These are phyloP conservation scores for Andrena hattorfiana DNA, from an alignment of 2,888 invertebrate species.

Conservation along the genomic window DNA sequence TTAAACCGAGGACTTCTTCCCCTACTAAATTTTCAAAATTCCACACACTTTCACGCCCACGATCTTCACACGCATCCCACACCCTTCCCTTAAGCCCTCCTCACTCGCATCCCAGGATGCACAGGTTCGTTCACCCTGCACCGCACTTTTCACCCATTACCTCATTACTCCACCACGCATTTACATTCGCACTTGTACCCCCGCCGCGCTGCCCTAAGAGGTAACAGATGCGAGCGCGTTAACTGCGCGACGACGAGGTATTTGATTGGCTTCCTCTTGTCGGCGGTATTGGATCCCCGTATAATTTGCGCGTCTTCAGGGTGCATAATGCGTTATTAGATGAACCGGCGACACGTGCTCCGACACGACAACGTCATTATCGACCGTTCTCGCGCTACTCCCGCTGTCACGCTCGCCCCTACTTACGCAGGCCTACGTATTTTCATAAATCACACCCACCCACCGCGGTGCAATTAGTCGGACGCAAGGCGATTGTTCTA, in stretches of 20 bases:
- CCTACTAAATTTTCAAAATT: too few relatives aligned
- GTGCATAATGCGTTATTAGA: slow-evolving; percentile 69
- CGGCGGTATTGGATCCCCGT: slow-evolving; percentile 33
- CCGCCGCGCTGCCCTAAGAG: background rate
- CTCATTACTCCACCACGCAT: background rate
- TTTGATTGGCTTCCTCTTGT: slow-evolving; percentile 47
- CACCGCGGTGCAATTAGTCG: too few relatives aligned
- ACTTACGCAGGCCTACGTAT: too few relatives aligned
- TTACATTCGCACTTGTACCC: background rate
- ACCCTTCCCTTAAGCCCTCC: too few relatives aligned
- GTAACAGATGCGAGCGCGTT: background rate
- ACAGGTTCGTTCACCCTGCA: too few relatives aligned
- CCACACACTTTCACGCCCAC: too few relatives aligned
- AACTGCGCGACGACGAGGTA: slow-evolving; percentile 7
- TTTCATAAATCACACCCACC: background rate
- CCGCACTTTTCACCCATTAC: too few relatives aligned
- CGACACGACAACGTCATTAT: slow-evolving; percentile 67
- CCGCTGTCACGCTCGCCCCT: background rate
- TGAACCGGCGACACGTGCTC: slow-evolving; percentile 69
- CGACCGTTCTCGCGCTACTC: slow-evolving; percentile 28
- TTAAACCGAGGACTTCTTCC: too few relatives aligned
- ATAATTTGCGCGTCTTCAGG: slow-evolving; percentile 58
- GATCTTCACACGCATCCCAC: too few relatives aligned
- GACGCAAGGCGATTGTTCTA: background rate
- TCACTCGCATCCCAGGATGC: too few relatives aligned